Percentiles rank a stretch among this genome's conserved stretches.
Evolutionary conservation across 2,888 invertebrate species (phyloP).

Genomic region (Caenorhabditis wallacei): DNA sequence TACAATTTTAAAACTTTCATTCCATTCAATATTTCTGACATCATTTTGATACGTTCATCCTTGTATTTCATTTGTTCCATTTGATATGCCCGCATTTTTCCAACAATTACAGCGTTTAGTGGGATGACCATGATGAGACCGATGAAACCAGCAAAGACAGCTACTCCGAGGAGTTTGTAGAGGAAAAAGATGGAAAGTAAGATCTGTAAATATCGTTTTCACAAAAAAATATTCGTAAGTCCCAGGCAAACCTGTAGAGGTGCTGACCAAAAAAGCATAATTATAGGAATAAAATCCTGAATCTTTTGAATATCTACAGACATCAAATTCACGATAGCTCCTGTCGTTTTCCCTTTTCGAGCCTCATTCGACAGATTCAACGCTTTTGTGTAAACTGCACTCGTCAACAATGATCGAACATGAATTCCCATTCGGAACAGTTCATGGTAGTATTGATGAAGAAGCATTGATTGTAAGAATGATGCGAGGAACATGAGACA

Average conservation of each 20-base stretch:
- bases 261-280: constrained; percentile 81
- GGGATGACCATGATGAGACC: constrained; percentile 94
- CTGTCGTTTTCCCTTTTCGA: constrained; percentile 84
- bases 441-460: constrained; percentile 93
- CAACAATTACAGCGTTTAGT: constrained; percentile 80
- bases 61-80: constrained; percentile 94
- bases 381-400: constrained; percentile 81
- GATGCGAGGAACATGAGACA: constrained; percentile 89
- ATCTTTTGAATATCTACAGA: constrained; percentile 85
- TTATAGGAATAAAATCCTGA: constrained; percentile 83
- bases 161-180: constrained; percentile 87
- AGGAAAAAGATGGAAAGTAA: constrained; percentile 82
- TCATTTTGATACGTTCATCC: constrained; percentile 89
- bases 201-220: constrained; percentile 18
- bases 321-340: constrained; percentile 86
- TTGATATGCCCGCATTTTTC: constrained; percentile 80
- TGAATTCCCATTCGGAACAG: constrained; percentile 91
- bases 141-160: constrained; percentile 93
- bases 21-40: constrained; percentile 88
- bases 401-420: constrained; percentile 85
- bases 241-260: constrained; percentile 68
- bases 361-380: constrained; percentile 84
- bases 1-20: constrained; percentile 87
- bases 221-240: too few species aligned
- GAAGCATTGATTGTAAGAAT: constrained; percentile 88